These are phyloP conservation scores for Emmelina monodactyla DNA, from an alignment of 2,888 invertebrate species.

Conservation along the genomic window DNA sequence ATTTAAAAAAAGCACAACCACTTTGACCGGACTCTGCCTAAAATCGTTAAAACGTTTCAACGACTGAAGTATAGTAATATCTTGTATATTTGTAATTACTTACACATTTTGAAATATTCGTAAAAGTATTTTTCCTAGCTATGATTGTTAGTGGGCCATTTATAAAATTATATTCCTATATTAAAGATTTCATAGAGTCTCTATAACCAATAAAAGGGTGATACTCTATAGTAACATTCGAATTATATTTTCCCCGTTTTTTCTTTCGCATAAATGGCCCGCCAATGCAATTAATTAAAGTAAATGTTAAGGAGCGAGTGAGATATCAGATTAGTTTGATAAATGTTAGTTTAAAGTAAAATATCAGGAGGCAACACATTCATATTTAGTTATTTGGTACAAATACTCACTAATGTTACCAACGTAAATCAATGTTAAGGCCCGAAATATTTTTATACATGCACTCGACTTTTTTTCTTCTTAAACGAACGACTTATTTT, in stretches of 20 bases:
- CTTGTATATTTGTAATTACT: constrained; percentile 53
- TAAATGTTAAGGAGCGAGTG: constrained; percentile 50
- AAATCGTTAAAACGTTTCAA: constrained; percentile 28
- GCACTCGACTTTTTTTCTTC: too few species aligned
- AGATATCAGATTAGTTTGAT: constrained; percentile 29
- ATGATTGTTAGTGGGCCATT: too few species aligned
- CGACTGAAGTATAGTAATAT: constrained; percentile 43
- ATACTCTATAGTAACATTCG: too few species aligned
- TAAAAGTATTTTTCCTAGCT: too few species aligned
- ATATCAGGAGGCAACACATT: constrained; percentile 3
- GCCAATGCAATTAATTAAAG: too few species aligned
- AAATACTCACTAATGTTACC: constrained; percentile 60
- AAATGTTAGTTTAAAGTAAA: constrained; percentile 1
- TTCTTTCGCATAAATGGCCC: too few species aligned
- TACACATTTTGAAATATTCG: too few species aligned
- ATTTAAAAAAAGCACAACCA: constrained; percentile 38
- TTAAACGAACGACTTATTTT: too few species aligned
- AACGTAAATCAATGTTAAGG: constrained; percentile 21
- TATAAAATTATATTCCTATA: too few species aligned
- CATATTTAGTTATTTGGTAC: constrained; percentile 40
- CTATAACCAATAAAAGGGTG: too few species aligned
- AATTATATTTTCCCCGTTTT: too few species aligned
- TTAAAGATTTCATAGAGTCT: too few species aligned
- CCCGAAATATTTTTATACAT: constrained; percentile 7
- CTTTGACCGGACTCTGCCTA: constrained; percentile 23